phyloP scores from a whole-genome alignment of 2,113 vertebrate genomes.

The Numida meleagris region DNA sequence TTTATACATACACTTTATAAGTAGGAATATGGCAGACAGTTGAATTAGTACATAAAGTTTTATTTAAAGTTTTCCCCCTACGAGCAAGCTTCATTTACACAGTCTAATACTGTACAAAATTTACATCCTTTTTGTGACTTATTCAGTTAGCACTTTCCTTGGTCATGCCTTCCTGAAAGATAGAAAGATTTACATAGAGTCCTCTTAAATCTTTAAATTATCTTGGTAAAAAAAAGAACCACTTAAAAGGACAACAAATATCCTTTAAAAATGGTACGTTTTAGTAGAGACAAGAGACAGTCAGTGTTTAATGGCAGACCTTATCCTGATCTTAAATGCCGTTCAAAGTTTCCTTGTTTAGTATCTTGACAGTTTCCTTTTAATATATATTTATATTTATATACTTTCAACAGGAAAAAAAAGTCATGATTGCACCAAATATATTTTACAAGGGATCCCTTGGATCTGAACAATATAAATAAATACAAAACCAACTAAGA shows the following conservation, averaged over 20 bases:
- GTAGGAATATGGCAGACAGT: constrained; percentile 71
- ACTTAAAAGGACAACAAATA: constrained; percentile 77
- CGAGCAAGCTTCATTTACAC: constrained; percentile 89
- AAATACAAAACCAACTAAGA: constrained; percentile 84
- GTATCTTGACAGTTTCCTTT: constrained; percentile 66
- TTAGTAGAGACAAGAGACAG: constrained; percentile 70
- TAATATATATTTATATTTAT: constrained; percentile 76
- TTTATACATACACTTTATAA: constrained; percentile 70
- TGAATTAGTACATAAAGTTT: constrained; percentile 87
- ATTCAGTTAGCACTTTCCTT: constrained; percentile 77
- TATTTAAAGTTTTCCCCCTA: constrained; percentile 87
- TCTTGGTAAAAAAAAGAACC: constrained; percentile 74
- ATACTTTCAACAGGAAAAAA: constrained; percentile 75
- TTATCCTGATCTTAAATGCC: constrained; percentile 59
- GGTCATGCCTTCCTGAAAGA: constrained; percentile 82
- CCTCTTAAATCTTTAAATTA: constrained; percentile 80
- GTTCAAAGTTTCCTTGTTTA: constrained; percentile 61
- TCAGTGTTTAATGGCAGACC: constrained; percentile 65
- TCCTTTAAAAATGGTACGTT: constrained; percentile 75
- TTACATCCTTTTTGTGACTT: constrained; percentile 82
- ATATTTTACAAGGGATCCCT: constrained; percentile 84
- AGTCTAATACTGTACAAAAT: constrained; percentile 88
- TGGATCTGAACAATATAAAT: constrained; percentile 86
- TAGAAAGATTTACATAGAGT: constrained; percentile 83
- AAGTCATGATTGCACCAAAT: constrained; percentile 79